phyloP scores from a whole-genome alignment of 2,113 vertebrate species.

The Ellobius talpinus region DNA sequence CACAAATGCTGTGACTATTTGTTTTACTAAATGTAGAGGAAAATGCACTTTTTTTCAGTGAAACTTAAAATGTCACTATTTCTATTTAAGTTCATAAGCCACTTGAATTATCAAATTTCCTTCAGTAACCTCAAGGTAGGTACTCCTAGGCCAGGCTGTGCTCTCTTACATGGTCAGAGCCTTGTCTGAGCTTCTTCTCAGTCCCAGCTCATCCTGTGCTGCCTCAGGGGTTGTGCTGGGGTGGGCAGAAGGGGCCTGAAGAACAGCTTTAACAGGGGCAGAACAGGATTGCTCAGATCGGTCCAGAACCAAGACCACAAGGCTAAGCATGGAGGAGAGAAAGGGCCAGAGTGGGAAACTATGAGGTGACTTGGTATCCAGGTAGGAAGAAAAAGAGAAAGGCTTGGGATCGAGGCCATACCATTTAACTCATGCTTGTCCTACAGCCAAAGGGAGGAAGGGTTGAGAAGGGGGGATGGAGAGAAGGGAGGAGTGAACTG shows the following conservation, averaged over 20 bases:
- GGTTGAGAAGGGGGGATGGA: background rate
- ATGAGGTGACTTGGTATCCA: background rate
- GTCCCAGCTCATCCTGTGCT: accelerated
- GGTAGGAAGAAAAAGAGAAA: background rate
- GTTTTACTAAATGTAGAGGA: background rate
- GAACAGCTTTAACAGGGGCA: background rate
- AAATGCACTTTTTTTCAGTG: conserved; percentile 35
- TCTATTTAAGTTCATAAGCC: background rate
- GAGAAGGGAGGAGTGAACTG: background rate
- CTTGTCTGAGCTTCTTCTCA: background rate
- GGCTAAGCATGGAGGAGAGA: background rate
- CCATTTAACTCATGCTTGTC: background rate
- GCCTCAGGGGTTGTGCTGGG: background rate
- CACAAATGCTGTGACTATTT: background rate
- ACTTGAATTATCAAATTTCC: background rate
- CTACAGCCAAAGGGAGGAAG: background rate
- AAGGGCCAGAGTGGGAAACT: no score
- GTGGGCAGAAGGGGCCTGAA: background rate
- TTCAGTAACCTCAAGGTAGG: background rate
- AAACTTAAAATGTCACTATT: conserved; percentile 16
- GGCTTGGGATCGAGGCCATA: background rate
- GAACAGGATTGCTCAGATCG: background rate
- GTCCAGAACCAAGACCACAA: background rate
- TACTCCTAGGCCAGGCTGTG: background rate
- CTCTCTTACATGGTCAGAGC: background rate